phyloP scores from a whole-genome alignment of 2,113 vertebrate species.

The Peucedramus taeniatus region DNA sequence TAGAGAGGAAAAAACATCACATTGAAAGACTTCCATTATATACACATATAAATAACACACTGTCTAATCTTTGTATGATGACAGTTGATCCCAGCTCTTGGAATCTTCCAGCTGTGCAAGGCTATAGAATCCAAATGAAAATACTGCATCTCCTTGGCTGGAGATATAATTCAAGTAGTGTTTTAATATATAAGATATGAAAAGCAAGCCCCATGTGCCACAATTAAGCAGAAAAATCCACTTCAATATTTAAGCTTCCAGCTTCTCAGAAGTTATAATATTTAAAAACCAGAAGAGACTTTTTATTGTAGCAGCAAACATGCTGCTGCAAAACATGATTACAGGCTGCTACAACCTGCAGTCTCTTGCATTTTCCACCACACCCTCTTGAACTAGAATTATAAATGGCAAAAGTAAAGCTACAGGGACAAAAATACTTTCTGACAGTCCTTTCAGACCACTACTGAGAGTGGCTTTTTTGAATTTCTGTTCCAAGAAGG shows the following conservation, averaged over 20 bases:
- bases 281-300: slow-evolving; percentile 1
- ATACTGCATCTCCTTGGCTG: background rate
- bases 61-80: background rate
- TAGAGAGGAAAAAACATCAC: background rate
- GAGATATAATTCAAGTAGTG: background rate
- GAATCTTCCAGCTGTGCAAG: background rate
- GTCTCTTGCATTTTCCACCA: slow-evolving; percentile 20
- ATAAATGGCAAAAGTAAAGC: background rate
- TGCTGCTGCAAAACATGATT: background rate
- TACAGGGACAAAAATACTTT: background rate
- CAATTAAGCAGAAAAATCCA: background rate
- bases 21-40: background rate
- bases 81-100: background rate
- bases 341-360: slow-evolving; percentile 5
- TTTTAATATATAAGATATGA: background rate
- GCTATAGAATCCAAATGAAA: background rate
- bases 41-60: background rate
- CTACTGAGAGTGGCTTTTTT: background rate
- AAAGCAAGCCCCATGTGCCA: background rate
- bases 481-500: background rate
- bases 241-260: background rate
- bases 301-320: background rate
- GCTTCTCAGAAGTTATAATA: background rate
- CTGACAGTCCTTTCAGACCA: background rate
- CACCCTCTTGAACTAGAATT: slow-evolving; percentile 18